Conservation (phyloP, 2,113 vertebrate species). For the Gobiocypris rarus region DNA sequence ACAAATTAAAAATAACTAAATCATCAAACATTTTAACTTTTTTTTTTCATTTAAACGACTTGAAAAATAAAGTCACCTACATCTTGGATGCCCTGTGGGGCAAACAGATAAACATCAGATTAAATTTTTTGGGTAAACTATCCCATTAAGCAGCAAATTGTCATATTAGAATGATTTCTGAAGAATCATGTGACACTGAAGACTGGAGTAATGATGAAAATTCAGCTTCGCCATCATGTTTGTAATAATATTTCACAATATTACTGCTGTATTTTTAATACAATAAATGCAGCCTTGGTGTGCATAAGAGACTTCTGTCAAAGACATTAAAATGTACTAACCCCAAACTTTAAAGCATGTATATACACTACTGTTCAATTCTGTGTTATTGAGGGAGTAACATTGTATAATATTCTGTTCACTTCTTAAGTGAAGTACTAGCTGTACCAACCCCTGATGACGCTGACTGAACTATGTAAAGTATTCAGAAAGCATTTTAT, state of each 20-base stretch:
- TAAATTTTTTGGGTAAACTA: no score
- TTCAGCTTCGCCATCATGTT: neutral
- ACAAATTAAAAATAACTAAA: no score
- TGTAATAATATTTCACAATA: neutral
- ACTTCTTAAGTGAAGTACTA: neutral
- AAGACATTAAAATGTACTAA: neutral
- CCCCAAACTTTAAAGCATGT: neutral
- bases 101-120: no score
- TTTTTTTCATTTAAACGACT: no score
- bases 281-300: neutral
- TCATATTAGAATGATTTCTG: no score
- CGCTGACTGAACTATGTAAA: slow-evolving; percentile 39
- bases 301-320: neutral
- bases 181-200: no score
- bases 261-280: neutral
- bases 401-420: slow-evolving; percentile 10
- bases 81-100: no score
- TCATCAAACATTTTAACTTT: no score
- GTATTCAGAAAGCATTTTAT: slow-evolving; percentile 33
- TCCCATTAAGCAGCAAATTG: no score
- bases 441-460: slow-evolving; percentile 36
- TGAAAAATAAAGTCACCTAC: no score
- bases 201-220: neutral
- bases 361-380: neutral
- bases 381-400: neutral